A percentile compares a stretch with the other conserved stretches of the same genome.
Conservation (phyloP, 2,797 vertebrate genomes). For the Mallotus villosus region DNA sequence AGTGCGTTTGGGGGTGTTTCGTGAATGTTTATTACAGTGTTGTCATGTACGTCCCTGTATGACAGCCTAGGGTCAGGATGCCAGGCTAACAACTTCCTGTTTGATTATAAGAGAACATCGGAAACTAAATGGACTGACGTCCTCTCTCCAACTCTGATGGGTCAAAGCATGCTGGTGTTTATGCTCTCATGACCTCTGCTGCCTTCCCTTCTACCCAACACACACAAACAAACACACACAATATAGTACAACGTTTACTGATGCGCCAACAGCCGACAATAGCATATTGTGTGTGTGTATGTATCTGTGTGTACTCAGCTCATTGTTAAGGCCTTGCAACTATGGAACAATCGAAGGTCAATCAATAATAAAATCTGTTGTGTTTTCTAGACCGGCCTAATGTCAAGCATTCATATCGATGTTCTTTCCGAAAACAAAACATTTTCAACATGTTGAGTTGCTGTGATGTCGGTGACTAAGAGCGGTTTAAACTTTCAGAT, state of each 20-base stretch:
- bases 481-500: not conserved
- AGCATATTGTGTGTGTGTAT: not conserved
- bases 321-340: slow-evolving; percentile 36
- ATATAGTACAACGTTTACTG: not conserved
- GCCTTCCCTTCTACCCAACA: not conserved
- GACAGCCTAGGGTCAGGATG: not conserved
- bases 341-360: slow-evolving; percentile 61
- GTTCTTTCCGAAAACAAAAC: not conserved
- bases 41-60: not conserved
- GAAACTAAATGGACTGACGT: slow-evolving; percentile 34
- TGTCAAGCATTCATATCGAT: not conserved
- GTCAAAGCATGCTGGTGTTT: not conserved
- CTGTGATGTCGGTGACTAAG: not conserved
- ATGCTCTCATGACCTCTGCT: not conserved
- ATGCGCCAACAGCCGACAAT: not conserved
- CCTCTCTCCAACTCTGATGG: not conserved
- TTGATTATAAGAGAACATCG: not conserved
- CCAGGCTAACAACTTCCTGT: no score
- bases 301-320: not conserved
- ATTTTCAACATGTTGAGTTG: slow-evolving; percentile 24
- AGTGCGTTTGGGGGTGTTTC: not conserved
- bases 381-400: not conserved
- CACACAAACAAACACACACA: slow-evolving; percentile 12
- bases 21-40: not conserved
- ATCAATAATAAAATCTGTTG: slow-evolving; percentile 19